Percentiles rank a stretch among this genome's conserved stretches.
phyloP scores from a whole-genome alignment of 1,140 invertebrate genomes.

The Ptiloglossa arizonensis region DNA sequence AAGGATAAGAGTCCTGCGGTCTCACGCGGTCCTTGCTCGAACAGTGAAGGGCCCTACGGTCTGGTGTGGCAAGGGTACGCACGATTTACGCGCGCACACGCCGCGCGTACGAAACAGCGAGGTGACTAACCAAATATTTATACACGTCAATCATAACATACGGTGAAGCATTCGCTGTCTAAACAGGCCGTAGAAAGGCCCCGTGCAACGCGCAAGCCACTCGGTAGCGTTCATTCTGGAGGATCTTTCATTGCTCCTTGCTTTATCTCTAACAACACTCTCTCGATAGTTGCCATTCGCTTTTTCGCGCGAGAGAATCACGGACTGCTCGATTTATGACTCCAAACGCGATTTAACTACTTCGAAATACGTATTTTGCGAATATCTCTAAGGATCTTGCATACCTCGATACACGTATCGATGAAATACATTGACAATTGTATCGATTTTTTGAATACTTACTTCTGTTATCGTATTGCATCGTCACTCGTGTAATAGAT shows the following conservation, averaged over 20 bases:
- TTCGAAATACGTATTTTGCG: no score
- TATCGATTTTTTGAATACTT: no score
- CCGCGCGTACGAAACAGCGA: slow-evolving; percentile 56
- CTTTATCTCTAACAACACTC: no score
- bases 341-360: no score
- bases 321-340: no score
- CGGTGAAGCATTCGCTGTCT: slow-evolving; percentile 66
- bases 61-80: slow-evolving; percentile 24
- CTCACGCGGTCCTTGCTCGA: slow-evolving; percentile 21
- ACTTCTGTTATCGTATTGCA: no score
- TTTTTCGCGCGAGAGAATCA: no score
- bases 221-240: slow-evolving; percentile 57
- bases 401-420: no score
- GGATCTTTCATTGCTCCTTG: slow-evolving; percentile 58
- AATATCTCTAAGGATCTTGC: no score
- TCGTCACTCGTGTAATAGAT: no score
- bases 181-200: slow-evolving; percentile 58
- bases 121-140: slow-evolving; percentile 70
- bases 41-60: neutral
- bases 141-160: slow-evolving; percentile 69
- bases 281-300: slow-evolving; percentile 65
- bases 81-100: slow-evolving; percentile 40
- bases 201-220: slow-evolving; percentile 46
- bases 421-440: no score
- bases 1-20: slow-evolving; percentile 36